A percentile compares a stretch with the other conserved stretches of the same genome.
phyloP scores from a whole-genome alignment of 2,888 invertebrate species.

The Timema cristinae region DNA sequence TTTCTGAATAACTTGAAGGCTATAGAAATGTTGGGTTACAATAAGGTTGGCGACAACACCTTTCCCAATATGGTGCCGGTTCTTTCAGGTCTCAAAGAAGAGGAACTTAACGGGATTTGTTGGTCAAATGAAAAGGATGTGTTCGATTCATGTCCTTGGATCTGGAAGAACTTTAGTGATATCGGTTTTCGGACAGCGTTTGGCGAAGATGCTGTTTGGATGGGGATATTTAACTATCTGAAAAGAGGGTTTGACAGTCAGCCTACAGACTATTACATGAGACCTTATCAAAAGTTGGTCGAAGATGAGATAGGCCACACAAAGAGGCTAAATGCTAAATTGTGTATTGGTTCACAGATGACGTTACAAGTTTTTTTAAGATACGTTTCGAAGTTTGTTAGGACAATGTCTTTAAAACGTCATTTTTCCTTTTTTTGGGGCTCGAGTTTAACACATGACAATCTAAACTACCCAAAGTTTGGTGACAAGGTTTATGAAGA shows the following conservation, averaged over 20 bases:
- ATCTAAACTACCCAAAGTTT: constrained; percentile 69
- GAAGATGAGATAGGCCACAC: constrained; percentile 64
- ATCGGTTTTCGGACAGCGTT: constrained; percentile 73
- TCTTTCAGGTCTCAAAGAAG: constrained; percentile 64
- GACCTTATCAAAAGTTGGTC: constrained; percentile 66
- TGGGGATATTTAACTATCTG: constrained; percentile 77
- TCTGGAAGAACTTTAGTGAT: constrained; percentile 76
- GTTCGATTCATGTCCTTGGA: constrained; percentile 76
- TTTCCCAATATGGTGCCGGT: constrained; percentile 85
- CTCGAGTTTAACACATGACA: constrained; percentile 78
- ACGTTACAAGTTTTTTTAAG: constrained; percentile 68
- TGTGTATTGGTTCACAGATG: constrained; percentile 67
- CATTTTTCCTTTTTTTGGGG: constrained; percentile 85
- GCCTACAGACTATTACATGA: constrained; percentile 82
- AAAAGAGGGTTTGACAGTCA: constrained; percentile 70
- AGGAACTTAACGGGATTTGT: constrained; percentile 61
- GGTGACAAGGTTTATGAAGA: constrained; percentile 63
- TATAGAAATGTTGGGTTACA: constrained; percentile 81
- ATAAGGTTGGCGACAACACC: constrained; percentile 92
- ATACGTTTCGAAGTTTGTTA: constrained; percentile 62
- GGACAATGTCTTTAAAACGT: constrained; percentile 53
- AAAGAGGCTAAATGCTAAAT: constrained; percentile 58
- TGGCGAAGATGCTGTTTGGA: constrained; percentile 75
- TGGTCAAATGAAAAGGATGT: constrained; percentile 54
- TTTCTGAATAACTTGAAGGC: constrained; percentile 60